A percentile compares a stretch with the other conserved stretches of the same genome.
phyloP scores from a whole-genome alignment of 2,113 vertebrate species.

The Tachuris rubrigastra region DNA sequence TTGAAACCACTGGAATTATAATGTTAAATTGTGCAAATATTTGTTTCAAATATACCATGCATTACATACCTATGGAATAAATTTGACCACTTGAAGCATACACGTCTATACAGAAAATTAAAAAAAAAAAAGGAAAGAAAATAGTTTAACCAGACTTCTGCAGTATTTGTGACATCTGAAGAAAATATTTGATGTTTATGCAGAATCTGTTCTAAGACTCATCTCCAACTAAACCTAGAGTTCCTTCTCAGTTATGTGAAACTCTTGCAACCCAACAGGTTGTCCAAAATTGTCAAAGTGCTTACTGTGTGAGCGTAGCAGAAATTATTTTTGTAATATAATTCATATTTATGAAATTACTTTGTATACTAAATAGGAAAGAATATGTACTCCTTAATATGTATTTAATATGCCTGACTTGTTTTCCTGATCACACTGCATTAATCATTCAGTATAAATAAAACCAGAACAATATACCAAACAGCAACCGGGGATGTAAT shows the following conservation, averaged over 20 bases:
- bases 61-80: constrained; percentile 78
- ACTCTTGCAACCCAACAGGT: constrained; percentile 77
- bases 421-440: constrained; percentile 81
- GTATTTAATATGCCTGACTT: constrained; percentile 86
- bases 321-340: constrained; percentile 99
- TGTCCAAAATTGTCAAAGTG: constrained; percentile 88
- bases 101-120: constrained; percentile 74
- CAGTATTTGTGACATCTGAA: constrained; percentile 73
- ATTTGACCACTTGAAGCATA: constrained; percentile 77
- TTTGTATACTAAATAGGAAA: constrained; percentile 93
- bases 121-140: constrained; percentile 3
- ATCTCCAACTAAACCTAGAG: constrained; percentile 68
- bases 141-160: constrained; percentile 65
- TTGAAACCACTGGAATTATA: constrained; percentile 80
- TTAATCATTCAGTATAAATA: constrained; percentile 81
- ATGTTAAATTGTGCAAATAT: constrained; percentile 82
- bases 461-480: constrained; percentile 75
- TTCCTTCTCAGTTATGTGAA: constrained; percentile 74
- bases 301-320: constrained; percentile 99
- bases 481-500: constrained; percentile 70
- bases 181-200: constrained; percentile 69
- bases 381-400: constrained; percentile 82
- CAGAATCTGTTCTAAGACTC: constrained; percentile 74
- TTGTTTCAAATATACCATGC: constrained; percentile 79
- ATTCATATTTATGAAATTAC: constrained; percentile 99